These are phyloP conservation scores for Eulemur rufifrons DNA, from an alignment of 2,113 vertebrate genomes.

Conservation along the genomic window DNA sequence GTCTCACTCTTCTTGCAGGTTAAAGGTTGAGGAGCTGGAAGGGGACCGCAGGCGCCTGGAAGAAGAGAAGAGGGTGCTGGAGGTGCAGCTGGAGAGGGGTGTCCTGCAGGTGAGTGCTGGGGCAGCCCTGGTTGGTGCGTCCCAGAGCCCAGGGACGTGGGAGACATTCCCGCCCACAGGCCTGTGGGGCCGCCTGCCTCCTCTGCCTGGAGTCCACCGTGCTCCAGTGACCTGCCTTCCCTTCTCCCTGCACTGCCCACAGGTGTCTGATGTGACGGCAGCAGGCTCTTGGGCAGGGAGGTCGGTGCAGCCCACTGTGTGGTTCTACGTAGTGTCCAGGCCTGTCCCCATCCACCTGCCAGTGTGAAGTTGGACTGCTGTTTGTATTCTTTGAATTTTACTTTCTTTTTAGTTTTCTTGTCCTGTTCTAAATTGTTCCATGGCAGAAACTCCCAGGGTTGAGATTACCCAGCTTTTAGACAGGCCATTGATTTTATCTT, in stretches of 20 bases:
- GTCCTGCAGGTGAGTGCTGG: conserved; percentile 88
- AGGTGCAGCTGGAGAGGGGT: conserved; percentile 92
- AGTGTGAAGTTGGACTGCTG: neutral
- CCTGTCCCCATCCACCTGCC: neutral
- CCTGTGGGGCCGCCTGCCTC: rapidly evolving
- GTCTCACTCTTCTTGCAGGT: conserved; percentile 79
- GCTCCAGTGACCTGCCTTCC: rapidly evolving
- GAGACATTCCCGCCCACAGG: neutral
- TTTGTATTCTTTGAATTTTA: conserved; percentile 24
- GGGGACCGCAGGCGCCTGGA: conserved; percentile 89
- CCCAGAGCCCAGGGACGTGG: too few relatives aligned
- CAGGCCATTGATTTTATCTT: conserved; percentile 81
- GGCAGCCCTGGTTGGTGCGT: too few relatives aligned
- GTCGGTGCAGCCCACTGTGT: too few relatives aligned
- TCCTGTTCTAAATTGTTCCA: conserved; percentile 21
- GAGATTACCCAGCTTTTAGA: conserved; percentile 71
- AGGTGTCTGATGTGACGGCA: rapidly evolving
- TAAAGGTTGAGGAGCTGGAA: conserved; percentile 96
- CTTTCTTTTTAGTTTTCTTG: neutral
- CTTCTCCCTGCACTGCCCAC: rapidly evolving
- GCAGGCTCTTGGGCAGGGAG: rapidly evolving
- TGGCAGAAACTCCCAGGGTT: conserved; percentile 59
- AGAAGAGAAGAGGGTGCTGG: conserved; percentile 90
- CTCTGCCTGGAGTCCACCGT: rapidly evolving
- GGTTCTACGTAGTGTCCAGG: neutral